Conservation (phyloP, 2,113 vertebrate genomes). For the Pelecanus crispus region DNA sequence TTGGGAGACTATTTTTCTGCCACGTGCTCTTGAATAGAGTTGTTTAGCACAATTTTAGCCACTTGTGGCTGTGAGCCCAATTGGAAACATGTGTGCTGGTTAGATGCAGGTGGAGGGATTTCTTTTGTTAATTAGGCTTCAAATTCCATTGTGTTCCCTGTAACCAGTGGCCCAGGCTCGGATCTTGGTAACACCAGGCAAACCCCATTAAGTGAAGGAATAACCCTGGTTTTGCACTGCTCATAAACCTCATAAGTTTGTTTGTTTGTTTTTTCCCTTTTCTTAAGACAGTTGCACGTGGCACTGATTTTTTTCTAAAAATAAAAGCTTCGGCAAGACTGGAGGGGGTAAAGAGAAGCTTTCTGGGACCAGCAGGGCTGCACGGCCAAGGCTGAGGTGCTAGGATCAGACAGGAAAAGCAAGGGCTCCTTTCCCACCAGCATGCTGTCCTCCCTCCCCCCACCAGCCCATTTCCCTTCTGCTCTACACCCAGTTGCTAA, state of each 20-base stretch:
- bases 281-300: not conserved
- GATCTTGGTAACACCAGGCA: not conserved
- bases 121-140: slow-evolving; percentile 47
- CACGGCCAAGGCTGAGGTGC: not conserved
- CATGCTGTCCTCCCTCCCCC: not conserved
- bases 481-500: not conserved
- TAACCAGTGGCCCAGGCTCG: not conserved
- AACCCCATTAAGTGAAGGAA: not conserved
- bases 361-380: not conserved
- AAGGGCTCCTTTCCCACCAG: slow-evolving; percentile 27
- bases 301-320: not conserved
- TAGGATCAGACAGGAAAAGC: not conserved
- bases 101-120: slow-evolving; percentile 46
- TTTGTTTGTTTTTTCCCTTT: not conserved
- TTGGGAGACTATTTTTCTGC: slow-evolving; percentile 22
- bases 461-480: not conserved
- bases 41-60: slow-evolving; percentile 38
- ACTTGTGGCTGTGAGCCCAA: slow-evolving; percentile 29
- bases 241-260: not conserved
- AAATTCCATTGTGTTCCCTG: slow-evolving; percentile 37
- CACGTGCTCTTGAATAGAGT: not conserved
- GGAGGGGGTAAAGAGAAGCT: not conserved
- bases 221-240: not conserved
- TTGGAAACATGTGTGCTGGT: slow-evolving; percentile 42
- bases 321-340: not conserved